phyloP scores from a whole-genome alignment of 2,113 vertebrate species.

The Sus scrofa region T2T-Sscrofa CM000817.6:172920501-172921000 shows the following conservation, averaged over 20 bases:
- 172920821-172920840: constrained; percentile 80
- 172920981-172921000: neutral
- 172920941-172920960: constrained; percentile 53
- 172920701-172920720: neutral
- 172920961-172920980: neutral
- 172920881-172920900: constrained; percentile 94
- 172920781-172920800: constrained; percentile 88
- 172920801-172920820: constrained; percentile 93
- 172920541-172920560: neutral
- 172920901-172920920: constrained; percentile 97
- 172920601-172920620: neutral
- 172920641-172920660: neutral
- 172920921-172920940: constrained; percentile 91
- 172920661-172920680: neutral
- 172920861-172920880: constrained; percentile 96
- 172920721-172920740: rapidly evolving
- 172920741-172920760: neutral
- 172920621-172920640: neutral
- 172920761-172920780: neutral
- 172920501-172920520: neutral
- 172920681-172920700: neutral
- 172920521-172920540: neutral
- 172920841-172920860: constrained; percentile 95
- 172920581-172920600: neutral
- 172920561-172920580: neutral